phyloP scores from a whole-genome alignment of 2,888 invertebrate genomes.

The Euphydryas editha region DNA sequence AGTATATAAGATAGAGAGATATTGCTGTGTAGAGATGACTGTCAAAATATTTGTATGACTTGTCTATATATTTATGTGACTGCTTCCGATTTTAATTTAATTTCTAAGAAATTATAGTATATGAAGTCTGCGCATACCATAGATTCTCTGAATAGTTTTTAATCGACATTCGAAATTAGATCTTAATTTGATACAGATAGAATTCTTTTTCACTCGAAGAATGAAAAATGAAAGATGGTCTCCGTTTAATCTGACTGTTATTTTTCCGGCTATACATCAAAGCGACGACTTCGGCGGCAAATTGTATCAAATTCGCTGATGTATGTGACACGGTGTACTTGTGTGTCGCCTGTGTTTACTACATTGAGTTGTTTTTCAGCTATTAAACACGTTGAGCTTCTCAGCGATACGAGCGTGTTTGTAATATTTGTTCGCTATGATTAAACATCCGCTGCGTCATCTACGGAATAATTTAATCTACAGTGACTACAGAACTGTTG shows the following conservation, averaged over 20 bases:
- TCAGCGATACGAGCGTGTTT: background rate
- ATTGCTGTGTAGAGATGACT: no score
- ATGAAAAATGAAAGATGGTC: conserved; percentile 32
- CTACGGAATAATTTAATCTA: background rate
- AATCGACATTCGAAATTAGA: background rate
- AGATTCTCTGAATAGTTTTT: conserved; percentile 11
- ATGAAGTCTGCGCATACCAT: conserved; percentile 11
- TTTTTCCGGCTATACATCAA: conserved; percentile 74
- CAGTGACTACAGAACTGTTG: background rate
- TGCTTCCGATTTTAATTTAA: background rate
- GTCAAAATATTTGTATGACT: no score
- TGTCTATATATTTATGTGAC: no score
- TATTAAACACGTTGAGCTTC: background rate
- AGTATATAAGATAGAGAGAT: no score
- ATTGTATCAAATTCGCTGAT: conserved; percentile 71
- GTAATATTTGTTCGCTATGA: background rate
- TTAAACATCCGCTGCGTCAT: background rate
- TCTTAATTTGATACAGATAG: conserved; percentile 33
- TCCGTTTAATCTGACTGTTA: conserved; percentile 69
- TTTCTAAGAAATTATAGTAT: background rate
- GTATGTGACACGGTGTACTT: conserved; percentile 50
- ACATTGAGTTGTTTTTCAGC: conserved; percentile 6
- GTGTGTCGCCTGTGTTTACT: conserved; percentile 14
- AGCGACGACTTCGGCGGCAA: conserved; percentile 63
- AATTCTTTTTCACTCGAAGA: conserved; percentile 36